Conservation (phyloP, 2,888 invertebrate species). For the Gerosis bhagava region DNA sequence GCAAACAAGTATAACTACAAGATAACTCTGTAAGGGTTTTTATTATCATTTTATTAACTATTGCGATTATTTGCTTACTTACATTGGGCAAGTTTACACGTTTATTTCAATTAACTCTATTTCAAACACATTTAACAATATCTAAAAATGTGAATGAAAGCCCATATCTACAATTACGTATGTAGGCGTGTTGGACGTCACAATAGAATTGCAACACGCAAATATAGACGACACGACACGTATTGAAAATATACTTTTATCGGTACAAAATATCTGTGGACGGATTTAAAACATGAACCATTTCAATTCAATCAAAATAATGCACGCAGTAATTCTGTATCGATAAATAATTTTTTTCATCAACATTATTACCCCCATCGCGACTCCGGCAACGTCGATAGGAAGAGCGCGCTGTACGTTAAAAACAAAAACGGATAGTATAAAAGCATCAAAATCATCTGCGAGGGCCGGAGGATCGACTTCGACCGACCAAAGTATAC, state of each 20-base stretch:
- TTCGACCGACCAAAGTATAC: conserved; percentile 10
- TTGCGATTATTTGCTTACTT: no score
- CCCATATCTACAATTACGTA: background rate
- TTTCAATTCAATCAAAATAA: background rate
- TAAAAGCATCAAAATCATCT: background rate
- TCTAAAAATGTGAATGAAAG: conserved; percentile 8
- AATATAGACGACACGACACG: conserved; percentile 1
- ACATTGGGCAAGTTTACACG: no score
- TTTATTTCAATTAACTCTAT: no score
- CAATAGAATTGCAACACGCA: conserved; percentile 2
- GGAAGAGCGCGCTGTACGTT: conserved; percentile 58
- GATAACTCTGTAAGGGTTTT: no score
- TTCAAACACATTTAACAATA: no score
- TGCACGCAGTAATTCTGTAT: conserved; percentile 5
- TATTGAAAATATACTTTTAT: background rate
- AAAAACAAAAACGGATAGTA: conserved; percentile 43
- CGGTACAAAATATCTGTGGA: conserved; percentile 7
- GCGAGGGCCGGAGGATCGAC: background rate
- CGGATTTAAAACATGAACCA: no score
- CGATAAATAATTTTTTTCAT: conserved; percentile 11
- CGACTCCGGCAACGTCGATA: conserved; percentile 61
- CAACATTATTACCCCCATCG: conserved; percentile 56
- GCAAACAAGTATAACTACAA: no score
- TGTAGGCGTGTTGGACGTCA: conserved; percentile 1
- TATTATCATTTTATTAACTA: no score